A percentile compares a stretch with the other conserved stretches of the same genome.
phyloP scores from a whole-genome alignment of 2,888 invertebrate genomes.

The Lissonota sp. region DNA sequence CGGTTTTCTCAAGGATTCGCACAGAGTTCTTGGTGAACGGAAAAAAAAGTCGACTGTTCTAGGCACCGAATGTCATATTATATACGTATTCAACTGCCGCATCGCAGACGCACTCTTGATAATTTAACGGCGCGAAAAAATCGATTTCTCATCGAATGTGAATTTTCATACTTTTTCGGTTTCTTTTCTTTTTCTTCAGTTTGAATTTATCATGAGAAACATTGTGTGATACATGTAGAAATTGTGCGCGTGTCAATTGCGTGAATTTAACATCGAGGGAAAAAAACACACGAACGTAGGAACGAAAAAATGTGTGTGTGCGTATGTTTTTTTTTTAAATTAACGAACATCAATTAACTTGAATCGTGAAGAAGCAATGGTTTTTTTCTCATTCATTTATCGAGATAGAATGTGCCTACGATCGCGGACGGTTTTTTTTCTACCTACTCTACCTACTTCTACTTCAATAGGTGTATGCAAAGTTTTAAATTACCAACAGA shows the following conservation, averaged over 20 bases:
- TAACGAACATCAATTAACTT: no score
- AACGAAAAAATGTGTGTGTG: no score
- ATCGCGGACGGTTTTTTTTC: conserved; percentile 71
- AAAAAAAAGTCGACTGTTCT: conserved; percentile 58
- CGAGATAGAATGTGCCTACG: conserved; percentile 74
- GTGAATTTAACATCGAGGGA: conserved; percentile 37
- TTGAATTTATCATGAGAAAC: conserved; percentile 37
- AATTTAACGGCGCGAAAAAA: conserved; percentile 33
- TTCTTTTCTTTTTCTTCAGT: conserved; percentile 2
- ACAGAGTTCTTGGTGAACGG: background rate
- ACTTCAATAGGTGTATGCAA: conserved; percentile 79
- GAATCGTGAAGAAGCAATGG: no score
- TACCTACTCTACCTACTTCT: conserved; percentile 74
- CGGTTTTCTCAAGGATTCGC: background rate
- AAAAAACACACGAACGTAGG: conserved; percentile 43
- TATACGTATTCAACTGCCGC: conserved; percentile 69
- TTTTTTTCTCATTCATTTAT: conserved; percentile 19
- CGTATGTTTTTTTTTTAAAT: background rate
- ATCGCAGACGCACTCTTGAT: conserved; percentile 75
- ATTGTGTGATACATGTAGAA: conserved; percentile 56
- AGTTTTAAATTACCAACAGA: conserved; percentile 83
- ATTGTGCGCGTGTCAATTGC: conserved; percentile 55
- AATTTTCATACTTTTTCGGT: conserved; percentile 13
- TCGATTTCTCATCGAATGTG: conserved; percentile 1
- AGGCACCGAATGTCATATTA: conserved; percentile 68